Conservation (phyloP, 23 tunicate genomes). For the Styela clava region DNA sequence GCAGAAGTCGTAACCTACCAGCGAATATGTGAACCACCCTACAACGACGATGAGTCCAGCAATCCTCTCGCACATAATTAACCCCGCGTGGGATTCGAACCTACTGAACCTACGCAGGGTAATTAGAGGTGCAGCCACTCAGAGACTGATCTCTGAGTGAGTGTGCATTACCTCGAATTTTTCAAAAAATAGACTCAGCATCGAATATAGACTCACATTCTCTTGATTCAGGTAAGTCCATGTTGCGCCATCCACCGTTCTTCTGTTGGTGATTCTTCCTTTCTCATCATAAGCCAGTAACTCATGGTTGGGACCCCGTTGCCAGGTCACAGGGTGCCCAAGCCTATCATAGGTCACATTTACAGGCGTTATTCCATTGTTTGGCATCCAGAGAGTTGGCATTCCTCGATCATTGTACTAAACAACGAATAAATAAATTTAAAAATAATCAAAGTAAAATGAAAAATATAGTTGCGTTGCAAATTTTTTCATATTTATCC, state of each 20-base stretch:
- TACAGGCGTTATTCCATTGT: slow-evolving; percentile 61
- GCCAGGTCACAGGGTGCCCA: slow-evolving; percentile 88
- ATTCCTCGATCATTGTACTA: slow-evolving; percentile 74
- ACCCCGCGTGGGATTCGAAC: too few relatives aligned
- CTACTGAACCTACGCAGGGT: too few relatives aligned
- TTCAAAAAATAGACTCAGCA: too few relatives aligned
- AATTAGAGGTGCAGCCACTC: too few relatives aligned
- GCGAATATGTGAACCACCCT: too few relatives aligned
- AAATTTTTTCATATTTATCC: neutral
- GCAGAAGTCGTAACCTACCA: too few relatives aligned
- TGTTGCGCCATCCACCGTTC: slow-evolving; percentile 37
- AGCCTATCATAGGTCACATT: slow-evolving; percentile 75
- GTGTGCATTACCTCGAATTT: too few relatives aligned
- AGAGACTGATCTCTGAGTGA: too few relatives aligned
- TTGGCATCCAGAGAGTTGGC: slow-evolving; percentile 89
- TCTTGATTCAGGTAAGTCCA: slow-evolving; percentile 60
- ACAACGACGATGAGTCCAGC: too few relatives aligned
- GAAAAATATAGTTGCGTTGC: neutral
- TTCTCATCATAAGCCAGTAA: slow-evolving; percentile 42
- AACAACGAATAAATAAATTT: neutral
- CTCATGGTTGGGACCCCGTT: slow-evolving; percentile 62
- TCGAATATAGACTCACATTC: slow-evolving; percentile 47
- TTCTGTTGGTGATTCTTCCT: slow-evolving; percentile 40
- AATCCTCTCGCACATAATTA: too few relatives aligned
- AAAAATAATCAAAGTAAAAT: too few relatives aligned